Conservation (phyloP, 2,888 invertebrate genomes). For the Prosopocoilus inquinatus region DNA sequence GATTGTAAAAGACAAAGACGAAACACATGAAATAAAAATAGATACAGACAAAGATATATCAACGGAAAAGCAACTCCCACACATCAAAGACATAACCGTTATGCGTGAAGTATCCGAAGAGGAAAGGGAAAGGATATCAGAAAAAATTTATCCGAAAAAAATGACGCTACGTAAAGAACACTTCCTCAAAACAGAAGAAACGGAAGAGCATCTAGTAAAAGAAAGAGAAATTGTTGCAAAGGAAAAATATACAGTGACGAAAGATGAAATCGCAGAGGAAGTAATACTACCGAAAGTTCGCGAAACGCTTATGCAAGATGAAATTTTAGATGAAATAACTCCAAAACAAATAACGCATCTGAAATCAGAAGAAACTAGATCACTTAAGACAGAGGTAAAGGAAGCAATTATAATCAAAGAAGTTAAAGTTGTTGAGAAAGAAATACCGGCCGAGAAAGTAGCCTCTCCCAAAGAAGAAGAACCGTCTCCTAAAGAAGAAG, state of each 20-base stretch:
- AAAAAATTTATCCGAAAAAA: not conserved
- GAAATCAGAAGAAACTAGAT: not conserved
- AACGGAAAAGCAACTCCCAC: not conserved
- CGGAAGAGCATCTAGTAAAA: not conserved
- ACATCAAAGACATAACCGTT: not conserved
- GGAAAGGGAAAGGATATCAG: not conserved
- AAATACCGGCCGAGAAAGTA: conserved; percentile 6
- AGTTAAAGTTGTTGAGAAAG: not conserved
- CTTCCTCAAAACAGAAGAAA: not conserved
- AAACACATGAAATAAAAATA: not conserved
- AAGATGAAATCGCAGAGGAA: too few species aligned
- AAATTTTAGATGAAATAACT: too few species aligned
- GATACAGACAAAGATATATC: not conserved
- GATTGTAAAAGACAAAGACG: not conserved
- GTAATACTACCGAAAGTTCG: too few species aligned
- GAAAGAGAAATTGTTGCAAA: not conserved
- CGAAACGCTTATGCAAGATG: too few species aligned
- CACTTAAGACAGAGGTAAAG: not conserved
- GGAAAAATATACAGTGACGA: not conserved
- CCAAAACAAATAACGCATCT: too few species aligned
- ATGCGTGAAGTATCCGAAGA: not conserved
- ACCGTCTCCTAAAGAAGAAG: not conserved
- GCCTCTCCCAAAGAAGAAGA: not conserved
- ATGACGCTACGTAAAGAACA: not conserved
- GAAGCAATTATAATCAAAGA: too few species aligned